A percentile compares a stretch with the other conserved stretches of the same genome.
These are phyloP conservation scores for Apis cerana DNA, from an alignment of 1,140 invertebrate genomes.

Conservation along the genomic window DNA sequence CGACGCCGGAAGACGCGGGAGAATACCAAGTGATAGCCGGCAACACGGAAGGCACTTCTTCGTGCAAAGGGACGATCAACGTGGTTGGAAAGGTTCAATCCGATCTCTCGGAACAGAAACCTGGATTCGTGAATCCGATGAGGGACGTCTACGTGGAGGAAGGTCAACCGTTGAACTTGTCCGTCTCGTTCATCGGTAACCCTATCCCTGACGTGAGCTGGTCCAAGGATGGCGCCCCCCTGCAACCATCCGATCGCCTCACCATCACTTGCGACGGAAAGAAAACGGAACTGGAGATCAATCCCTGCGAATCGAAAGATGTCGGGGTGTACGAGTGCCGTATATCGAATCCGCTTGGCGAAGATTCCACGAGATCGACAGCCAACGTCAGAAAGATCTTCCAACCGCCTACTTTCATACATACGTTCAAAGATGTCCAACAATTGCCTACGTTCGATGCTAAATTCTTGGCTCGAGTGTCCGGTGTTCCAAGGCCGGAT, in stretches of 20 bases:
- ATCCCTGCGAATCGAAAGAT: constrained; percentile 86
- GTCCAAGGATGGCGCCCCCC: constrained; percentile 88
- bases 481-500: constrained; percentile 93
- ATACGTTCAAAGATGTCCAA: constrained; percentile 91
- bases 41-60: constrained; percentile 88
- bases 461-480: constrained; percentile 90
- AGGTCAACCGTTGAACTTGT: constrained; percentile 85
- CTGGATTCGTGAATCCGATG: constrained; percentile 88
- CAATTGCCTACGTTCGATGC: constrained; percentile 90
- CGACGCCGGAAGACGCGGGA: constrained; percentile 86
- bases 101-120: constrained; percentile 86
- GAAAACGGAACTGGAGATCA: constrained; percentile 89
- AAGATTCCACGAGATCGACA: constrained; percentile 85
- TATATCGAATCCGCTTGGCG: constrained; percentile 88
- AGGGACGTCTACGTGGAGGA: constrained; percentile 90
- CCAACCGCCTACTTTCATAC: constrained; percentile 90
- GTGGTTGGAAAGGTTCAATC: constrained; percentile 84
- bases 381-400: constrained; percentile 90
- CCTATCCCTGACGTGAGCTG: constrained; percentile 92
- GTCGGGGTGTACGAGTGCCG: constrained; percentile 89
- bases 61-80: constrained; percentile 86
- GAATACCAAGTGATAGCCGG: constrained; percentile 88
- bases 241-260: constrained; percentile 85
- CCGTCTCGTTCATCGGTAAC: constrained; percentile 90
- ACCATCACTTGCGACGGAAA: constrained; percentile 91